Evolutionary conservation across 2,888 invertebrate species (phyloP), one percentile per base, ranked within the genome.

Genomic region (Amblyteles armatorius): DNA sequence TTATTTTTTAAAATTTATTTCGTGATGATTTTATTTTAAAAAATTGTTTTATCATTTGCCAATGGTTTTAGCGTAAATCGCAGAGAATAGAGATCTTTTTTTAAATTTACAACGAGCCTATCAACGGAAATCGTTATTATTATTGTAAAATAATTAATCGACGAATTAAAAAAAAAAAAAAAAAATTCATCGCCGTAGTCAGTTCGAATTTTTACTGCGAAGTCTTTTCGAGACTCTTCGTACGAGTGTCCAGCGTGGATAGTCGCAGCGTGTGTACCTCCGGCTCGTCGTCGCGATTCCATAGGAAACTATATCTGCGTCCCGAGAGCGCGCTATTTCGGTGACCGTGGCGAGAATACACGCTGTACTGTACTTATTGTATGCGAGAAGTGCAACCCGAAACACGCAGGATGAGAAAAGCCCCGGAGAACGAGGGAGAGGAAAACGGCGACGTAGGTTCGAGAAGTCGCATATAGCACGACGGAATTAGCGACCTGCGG

Each of bases 401-500:
- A 60, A 26, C 40, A 73, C 26, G 73, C 44, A 44, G 19, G 36
- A 71, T 33, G 40, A 57, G 40, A 60, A 11, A n/a, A 19, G 29
- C 19, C n/a, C 22, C n/a, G 63, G 26, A 5, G 11, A 26, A 48
- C 22, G 48, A 13, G 2, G 48, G 26, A 26, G n/a, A 22, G 44
- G 22, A 44, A 44, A n/a, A 26, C 9, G 6, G 3, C 19, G 33
- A 63, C 44, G 29, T 13, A 60, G 57, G 50, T 33, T 76, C 52
- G 50, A 52, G 52, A 76, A 50, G 50, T 52, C 36, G 40, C 22
- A 48, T 63, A 76, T 33, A 65, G 50, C 33, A 50, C 36, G 50
- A 76, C 50, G 22, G 36, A 76, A 65, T 76, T 76, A 76, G 76
- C 65, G 52, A 76, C 50, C 65, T 65, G 33, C 52, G 65, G 76